A percentile compares a stretch with the other conserved stretches of the same genome.
phyloP scores from a whole-genome alignment of 2,888 invertebrate genomes.

The Agelastica alni region DNA sequence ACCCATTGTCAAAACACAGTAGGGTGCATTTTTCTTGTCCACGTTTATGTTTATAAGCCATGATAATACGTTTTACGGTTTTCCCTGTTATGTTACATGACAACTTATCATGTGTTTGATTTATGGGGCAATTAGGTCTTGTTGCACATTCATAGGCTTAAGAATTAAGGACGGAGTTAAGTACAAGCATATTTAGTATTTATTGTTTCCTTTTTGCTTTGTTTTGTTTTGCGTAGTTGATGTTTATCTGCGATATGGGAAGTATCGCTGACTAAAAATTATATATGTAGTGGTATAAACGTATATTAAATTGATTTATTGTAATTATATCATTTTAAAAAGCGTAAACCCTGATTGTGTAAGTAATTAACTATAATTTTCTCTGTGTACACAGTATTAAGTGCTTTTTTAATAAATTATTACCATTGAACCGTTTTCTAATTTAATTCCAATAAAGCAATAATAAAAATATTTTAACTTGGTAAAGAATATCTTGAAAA shows the following conservation, averaged over 20 bases:
- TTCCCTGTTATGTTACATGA: conserved; percentile 32
- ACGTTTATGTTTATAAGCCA: conserved; percentile 33
- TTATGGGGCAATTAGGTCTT: conserved; percentile 26
- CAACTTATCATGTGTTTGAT: conserved; percentile 30
- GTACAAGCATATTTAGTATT: conserved; percentile 17
- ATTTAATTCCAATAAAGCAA: no score
- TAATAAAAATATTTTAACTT: no score
- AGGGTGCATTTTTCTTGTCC: conserved; percentile 37
- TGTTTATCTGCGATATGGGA: conserved; percentile 14
- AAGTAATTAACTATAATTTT: no score
- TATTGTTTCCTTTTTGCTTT: conserved; percentile 23
- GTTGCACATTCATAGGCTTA: conserved; percentile 20
- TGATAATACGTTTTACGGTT: conserved; percentile 33
- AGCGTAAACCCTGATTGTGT: no score
- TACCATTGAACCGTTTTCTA: no score
- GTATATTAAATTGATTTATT: conserved; percentile 1
- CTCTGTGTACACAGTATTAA: no score
- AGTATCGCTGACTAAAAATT: not conserved
- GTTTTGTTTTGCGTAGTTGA: conserved; percentile 14
- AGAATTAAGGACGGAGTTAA: conserved; percentile 13
- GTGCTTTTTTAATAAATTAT: no score
- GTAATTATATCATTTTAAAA: no score
- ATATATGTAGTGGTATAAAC: not conserved
- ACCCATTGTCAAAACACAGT: conserved; percentile 44
- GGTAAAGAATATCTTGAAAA: no score